phyloP scores from a whole-genome alignment of 2,113 vertebrate genomes.

The Probosciger aterrimus region DNA sequence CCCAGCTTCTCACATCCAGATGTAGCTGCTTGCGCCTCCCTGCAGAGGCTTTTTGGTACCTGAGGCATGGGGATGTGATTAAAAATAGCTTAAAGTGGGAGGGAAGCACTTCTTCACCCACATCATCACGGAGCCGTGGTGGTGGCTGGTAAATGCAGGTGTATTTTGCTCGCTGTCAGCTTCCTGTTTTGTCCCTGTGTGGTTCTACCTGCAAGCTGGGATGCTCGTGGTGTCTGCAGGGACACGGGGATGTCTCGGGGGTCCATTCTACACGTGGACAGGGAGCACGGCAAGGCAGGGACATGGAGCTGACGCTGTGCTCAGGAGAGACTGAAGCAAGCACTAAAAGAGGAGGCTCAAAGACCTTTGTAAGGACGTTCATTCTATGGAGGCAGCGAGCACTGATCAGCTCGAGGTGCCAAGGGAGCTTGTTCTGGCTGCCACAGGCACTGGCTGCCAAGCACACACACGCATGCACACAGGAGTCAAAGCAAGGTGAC shows the following conservation, averaged over 20 bases:
- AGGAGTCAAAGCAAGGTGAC: not conserved
- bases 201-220: not conserved
- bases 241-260: not conserved
- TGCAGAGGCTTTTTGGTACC: not conserved
- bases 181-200: accelerated
- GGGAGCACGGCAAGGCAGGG: not conserved
- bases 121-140: accelerated
- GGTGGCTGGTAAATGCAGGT: not conserved
- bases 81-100: not conserved
- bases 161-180: not conserved
- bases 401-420: not conserved
- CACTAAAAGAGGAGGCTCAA: not conserved
- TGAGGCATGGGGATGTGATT: not conserved
- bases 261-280: not conserved
- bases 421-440: not conserved
- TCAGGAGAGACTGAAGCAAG: not conserved
- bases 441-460: not conserved
- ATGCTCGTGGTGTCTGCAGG: not conserved
- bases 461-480: accelerated
- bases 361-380: not conserved
- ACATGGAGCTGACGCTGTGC: accelerated
- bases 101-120: not conserved
- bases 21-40: not conserved
- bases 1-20: not conserved
- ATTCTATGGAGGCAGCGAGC: not conserved